Evolutionary conservation across 2,113 vertebrate species (phyloP).

Genomic region (Gallinago media): DNA sequence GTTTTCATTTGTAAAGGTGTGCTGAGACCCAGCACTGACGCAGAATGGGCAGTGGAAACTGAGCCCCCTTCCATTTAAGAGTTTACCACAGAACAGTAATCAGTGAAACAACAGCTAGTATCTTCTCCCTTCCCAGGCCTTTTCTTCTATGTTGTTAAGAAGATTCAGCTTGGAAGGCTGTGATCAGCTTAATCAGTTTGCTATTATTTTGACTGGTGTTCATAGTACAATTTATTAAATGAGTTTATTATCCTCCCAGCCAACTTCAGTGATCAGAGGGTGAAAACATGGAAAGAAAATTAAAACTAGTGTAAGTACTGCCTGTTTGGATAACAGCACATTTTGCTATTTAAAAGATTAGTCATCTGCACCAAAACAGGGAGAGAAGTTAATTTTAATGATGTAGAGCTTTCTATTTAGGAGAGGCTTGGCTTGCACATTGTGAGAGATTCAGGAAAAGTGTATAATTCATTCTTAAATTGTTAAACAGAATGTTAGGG

Average conservation of each 20-base stretch:
- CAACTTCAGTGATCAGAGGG: slow-evolving; percentile 53
- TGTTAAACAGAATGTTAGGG: slow-evolving; percentile 45
- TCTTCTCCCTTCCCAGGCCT: neutral
- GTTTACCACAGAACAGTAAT: neutral
- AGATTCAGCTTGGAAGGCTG: slow-evolving; percentile 12
- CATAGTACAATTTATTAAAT: slow-evolving; percentile 59
- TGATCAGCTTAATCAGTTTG: slow-evolving; percentile 60
- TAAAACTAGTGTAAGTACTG: slow-evolving; percentile 70
- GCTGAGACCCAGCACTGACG: neutral
- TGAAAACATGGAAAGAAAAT: slow-evolving; percentile 69
- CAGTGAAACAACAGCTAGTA: neutral
- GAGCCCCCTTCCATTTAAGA: neutral
- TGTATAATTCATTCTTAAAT: slow-evolving; percentile 68
- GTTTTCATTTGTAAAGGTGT: neutral
- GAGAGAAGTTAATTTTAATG: slow-evolving; percentile 79
- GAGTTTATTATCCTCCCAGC: slow-evolving; percentile 68
- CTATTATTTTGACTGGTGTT: slow-evolving; percentile 53
- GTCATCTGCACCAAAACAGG: slow-evolving; percentile 66
- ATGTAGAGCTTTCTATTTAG: slow-evolving; percentile 79
- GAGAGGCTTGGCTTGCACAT: slow-evolving; percentile 69
- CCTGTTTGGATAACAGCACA: slow-evolving; percentile 69
- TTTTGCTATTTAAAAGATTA: slow-evolving; percentile 67
- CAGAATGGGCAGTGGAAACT: neutral
- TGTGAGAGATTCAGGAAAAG: slow-evolving; percentile 73
- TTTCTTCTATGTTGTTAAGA: neutral